phyloP scores from a whole-genome alignment of 2,113 vertebrate genomes.

The Orientallactaga bullata region DNA sequence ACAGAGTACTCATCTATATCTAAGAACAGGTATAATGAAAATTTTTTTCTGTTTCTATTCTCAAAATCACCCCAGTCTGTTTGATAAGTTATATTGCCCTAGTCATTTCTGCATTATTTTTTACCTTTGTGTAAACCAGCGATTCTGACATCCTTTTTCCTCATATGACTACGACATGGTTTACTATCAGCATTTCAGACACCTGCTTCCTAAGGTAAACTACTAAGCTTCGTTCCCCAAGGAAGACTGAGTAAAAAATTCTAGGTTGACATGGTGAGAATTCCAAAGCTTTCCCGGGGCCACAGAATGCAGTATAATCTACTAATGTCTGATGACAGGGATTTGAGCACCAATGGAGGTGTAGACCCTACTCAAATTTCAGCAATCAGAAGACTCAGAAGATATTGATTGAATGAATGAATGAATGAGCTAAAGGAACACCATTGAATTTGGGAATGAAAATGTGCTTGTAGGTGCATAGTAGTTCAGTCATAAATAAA shows the following conservation, averaged over 20 bases:
- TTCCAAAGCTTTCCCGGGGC: background rate
- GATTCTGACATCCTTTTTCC: background rate
- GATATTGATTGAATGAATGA: background rate
- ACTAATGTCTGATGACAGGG: background rate
- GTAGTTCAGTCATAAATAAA: background rate
- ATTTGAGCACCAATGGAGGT: background rate
- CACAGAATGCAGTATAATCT: background rate
- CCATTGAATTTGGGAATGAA: background rate
- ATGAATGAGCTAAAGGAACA: background rate
- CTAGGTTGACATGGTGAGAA: background rate
- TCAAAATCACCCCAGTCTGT: background rate
- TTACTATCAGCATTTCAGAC: background rate
- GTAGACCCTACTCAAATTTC: background rate
- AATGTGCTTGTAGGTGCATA: background rate
- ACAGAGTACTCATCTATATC: background rate
- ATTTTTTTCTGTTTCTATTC: slow-evolving; percentile 26
- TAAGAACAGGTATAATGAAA: background rate
- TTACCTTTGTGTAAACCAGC: slow-evolving; percentile 13
- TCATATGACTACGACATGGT: background rate
- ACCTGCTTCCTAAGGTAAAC: background rate
- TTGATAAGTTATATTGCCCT: background rate
- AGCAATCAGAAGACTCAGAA: slow-evolving; percentile 8
- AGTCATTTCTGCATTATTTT: background rate
- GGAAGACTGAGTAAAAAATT: background rate
- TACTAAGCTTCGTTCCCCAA: background rate